Percentiles rank a stretch among this genome's conserved stretches.
Evolutionary conservation across 2,888 invertebrate species (phyloP).

Genomic region (Microdon myrmicae): DNA sequence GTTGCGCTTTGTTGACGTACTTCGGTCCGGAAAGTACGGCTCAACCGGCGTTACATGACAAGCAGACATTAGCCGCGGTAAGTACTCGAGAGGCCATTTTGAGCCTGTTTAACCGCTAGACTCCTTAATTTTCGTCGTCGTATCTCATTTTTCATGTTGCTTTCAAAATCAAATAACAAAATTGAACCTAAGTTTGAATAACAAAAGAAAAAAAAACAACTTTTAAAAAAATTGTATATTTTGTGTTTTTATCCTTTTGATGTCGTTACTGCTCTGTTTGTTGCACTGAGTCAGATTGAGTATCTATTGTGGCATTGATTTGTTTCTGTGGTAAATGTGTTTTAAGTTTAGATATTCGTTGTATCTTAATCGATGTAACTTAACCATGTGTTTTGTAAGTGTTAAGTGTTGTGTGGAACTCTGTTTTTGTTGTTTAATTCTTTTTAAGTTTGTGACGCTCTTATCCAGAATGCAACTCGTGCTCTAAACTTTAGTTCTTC

Average conservation of each 20-base stretch:
- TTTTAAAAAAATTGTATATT: constrained; percentile 25
- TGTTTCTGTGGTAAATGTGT: constrained; percentile 4
- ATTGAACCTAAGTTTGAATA: too few relatives aligned
- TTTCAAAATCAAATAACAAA: constrained; percentile 10
- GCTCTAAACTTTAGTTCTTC: too few relatives aligned
- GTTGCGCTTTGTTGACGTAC: constrained; percentile 98
- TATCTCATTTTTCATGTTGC: constrained; percentile 41
- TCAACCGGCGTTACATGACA: constrained; percentile 82
- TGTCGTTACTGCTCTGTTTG: constrained; percentile 26
- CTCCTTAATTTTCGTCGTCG: constrained; percentile 33
- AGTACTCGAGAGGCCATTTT: constrained; percentile 68
- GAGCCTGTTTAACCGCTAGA: constrained; percentile 1
- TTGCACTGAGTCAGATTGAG: constrained; percentile 13
- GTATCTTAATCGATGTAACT: too few relatives aligned
- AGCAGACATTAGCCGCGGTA: constrained; percentile 98
- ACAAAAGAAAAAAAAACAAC: constrained; percentile 1
- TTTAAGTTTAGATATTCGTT: constrained; percentile 19
- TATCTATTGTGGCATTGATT: not conserved
- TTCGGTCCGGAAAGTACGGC: constrained; percentile 93
- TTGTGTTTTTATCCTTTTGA: constrained; percentile 27
- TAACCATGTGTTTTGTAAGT: too few relatives aligned
- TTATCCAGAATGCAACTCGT: too few relatives aligned
- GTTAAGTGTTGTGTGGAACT: too few relatives aligned
- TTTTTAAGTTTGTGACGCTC: too few relatives aligned
- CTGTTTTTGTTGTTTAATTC: too few relatives aligned